phyloP scores from a whole-genome alignment of 2,113 vertebrate species.

The Tachuris rubrigastra region DNA sequence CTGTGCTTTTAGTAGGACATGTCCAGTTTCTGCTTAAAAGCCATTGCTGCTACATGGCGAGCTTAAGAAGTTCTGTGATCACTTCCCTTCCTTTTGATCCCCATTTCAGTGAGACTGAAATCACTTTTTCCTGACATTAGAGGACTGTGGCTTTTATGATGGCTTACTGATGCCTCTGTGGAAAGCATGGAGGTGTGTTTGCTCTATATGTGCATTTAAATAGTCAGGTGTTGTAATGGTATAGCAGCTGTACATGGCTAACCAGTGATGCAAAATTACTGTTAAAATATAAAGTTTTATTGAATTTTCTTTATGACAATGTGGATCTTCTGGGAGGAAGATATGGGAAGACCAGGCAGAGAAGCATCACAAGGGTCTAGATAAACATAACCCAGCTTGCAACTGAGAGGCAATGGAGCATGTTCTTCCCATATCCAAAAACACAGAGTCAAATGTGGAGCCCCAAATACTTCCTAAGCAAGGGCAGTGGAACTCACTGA shows the following conservation, averaged over 20 bases:
- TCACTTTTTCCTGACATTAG: not conserved
- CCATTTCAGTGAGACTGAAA: not conserved
- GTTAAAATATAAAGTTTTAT: not conserved
- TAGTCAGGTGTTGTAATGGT: not conserved
- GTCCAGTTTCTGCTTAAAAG: not conserved
- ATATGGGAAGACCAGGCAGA: not conserved
- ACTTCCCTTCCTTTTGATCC: not conserved
- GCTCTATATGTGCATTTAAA: not conserved
- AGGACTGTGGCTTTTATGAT: not conserved
- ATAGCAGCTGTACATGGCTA: not conserved
- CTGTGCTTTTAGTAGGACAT: not conserved
- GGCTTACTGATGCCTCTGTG: not conserved
- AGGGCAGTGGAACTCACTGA: not conserved
- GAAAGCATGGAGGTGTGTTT: not conserved
- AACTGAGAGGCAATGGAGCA: not conserved
- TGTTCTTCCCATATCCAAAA: not conserved
- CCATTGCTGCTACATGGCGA: not conserved
- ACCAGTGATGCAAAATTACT: not conserved
- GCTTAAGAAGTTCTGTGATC: not conserved
- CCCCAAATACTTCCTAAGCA: not conserved
- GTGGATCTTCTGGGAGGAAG: not conserved
- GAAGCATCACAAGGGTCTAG: not conserved
- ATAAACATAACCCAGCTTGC: not conserved
- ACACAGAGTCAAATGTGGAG: not conserved
- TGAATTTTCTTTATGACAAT: not conserved